Evolutionary conservation across 2,113 vertebrate species (phyloP).

Genomic region (Macheiramphus alcinus): DNA sequence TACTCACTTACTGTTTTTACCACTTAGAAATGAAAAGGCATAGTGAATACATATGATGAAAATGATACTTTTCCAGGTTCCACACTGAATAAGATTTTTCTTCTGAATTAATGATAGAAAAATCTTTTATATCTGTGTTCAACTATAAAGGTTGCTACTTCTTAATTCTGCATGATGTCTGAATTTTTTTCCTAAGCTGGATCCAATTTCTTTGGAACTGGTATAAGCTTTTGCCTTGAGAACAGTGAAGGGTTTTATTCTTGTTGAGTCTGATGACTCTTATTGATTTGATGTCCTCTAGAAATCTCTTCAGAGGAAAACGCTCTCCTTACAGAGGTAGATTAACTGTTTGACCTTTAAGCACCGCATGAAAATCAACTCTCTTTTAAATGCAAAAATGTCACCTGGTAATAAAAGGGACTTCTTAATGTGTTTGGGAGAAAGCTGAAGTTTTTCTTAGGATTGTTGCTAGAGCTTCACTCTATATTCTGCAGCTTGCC

Average conservation of each 20-base stretch:
- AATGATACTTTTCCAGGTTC: background rate
- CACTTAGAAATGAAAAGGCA: background rate
- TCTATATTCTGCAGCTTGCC: slow-evolving; percentile 70
- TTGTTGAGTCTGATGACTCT: slow-evolving; percentile 37
- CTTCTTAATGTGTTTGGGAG: slow-evolving; percentile 38
- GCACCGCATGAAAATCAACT: slow-evolving; percentile 55
- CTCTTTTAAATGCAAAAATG: slow-evolving; percentile 60
- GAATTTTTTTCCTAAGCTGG: background rate
- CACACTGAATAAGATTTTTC: background rate
- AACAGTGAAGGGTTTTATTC: slow-evolving; percentile 29
- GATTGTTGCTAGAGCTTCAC: slow-evolving; percentile 10
- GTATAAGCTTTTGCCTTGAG: background rate
- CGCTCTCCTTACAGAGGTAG: slow-evolving; percentile 8
- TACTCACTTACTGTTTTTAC: background rate
- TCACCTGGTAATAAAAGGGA: slow-evolving; percentile 45
- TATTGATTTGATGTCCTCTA: slow-evolving; percentile 59
- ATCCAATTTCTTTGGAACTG: background rate
- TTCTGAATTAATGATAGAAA: background rate
- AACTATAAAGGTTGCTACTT: background rate
- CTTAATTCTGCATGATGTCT: background rate
- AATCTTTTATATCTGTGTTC: background rate
- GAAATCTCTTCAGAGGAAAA: slow-evolving; percentile 63
- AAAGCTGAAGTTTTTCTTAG: slow-evolving; percentile 24
- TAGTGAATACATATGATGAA: background rate
- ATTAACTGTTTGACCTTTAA: slow-evolving; percentile 68